Base-by-base conservation (phyloP, 2,888 invertebrate genomes). In the Phaonia tiefii region DNA sequence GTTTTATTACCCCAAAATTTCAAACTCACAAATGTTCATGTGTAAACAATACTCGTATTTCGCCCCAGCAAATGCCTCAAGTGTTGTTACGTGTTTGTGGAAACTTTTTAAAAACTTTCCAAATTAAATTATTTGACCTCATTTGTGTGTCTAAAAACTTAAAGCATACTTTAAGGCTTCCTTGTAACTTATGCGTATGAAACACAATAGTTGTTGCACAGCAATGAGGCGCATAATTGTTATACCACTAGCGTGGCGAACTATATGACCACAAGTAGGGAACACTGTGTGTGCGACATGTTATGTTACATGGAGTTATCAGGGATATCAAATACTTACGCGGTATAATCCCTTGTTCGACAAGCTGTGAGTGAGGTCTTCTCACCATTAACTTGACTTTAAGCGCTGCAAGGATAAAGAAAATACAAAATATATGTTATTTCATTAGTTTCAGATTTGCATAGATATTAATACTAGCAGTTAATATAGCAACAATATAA, bases 261-360 rank as follows among this genome's bases (percentile, higher is more conserved):
- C n/a, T n/a, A n/a, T n/a, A n/a, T n/a, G n/a, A n/a, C n/a, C n/a
- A n/a, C n/a, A n/a, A n/a, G n/a, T n/a, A n/a, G n/a, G n/a, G n/a
- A n/a, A n/a, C n/a, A n/a, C n/a, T n/a, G n/a, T n/a, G n/a, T n/a
- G n/a, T n/a, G n/a, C n/a, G n/a, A n/a, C n/a, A n/a, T n/a, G n/a
- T n/a, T n/a, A n/a, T n/a, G n/a, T n/a, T n/a, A n/a, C n/a, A n/a
- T n/a, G n/a, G n/a, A n/a, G n/a, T n/a, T n/a, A n/a, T n/a, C n/a
- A n/a, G n/a, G n/a, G n/a, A 31, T 3, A 31, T 31, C 31, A 31
- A 31, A 31, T 89, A 98, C 98, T 97, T 94, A 99, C 99, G 96
- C 89, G 99, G 98, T 95, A 99, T 97, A 90, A 99, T 99, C 91
- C 99, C 99, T 93, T 98, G 98, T 86, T 97, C 98, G 87, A 98